A percentile compares a stretch with the other conserved stretches of the same genome.
phyloP scores from a whole-genome alignment of 1,140 invertebrate genomes.

The Drosophila kanapiae region DNA sequence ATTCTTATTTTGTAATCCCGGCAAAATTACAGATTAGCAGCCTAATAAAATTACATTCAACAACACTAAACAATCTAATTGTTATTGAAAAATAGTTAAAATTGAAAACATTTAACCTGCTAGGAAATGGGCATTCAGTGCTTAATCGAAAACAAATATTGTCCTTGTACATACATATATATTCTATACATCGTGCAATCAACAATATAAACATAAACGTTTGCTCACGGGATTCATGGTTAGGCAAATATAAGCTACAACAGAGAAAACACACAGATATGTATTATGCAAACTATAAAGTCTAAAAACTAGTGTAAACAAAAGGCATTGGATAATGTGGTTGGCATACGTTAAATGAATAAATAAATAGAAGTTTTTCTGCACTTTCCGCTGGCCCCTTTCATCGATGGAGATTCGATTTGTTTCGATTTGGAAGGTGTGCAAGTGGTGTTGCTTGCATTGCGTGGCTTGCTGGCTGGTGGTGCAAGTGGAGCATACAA shows the following conservation, averaged over 20 bases:
- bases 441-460: conserved; percentile 21
- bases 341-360: conserved; percentile 20
- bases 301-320: conserved; percentile 13
- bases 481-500: conserved; percentile 46
- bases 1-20: neutral
- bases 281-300: conserved; percentile 7
- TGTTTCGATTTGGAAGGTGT: conserved; percentile 4
- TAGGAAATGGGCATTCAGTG: neutral
- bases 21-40: neutral
- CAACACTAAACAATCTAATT: neutral
- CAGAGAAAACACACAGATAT: conserved; percentile 21
- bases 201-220: conserved; percentile 23
- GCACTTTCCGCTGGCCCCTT: conserved; percentile 26
- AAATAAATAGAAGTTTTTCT: conserved; percentile 15
- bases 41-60: neutral
- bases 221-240: conserved; percentile 1
- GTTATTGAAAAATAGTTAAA: neutral
- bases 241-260: conserved; percentile 21
- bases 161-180: neutral
- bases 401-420: conserved; percentile 1
- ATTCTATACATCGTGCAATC: conserved; percentile 30
- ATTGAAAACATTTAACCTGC: neutral
- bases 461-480: conserved; percentile 18
- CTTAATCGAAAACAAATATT: conserved; percentile 13
- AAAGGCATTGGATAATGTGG: conserved; percentile 16